Conservation (phyloP, 2,113 vertebrate species). For the Uropsilus gracilis region DNA sequence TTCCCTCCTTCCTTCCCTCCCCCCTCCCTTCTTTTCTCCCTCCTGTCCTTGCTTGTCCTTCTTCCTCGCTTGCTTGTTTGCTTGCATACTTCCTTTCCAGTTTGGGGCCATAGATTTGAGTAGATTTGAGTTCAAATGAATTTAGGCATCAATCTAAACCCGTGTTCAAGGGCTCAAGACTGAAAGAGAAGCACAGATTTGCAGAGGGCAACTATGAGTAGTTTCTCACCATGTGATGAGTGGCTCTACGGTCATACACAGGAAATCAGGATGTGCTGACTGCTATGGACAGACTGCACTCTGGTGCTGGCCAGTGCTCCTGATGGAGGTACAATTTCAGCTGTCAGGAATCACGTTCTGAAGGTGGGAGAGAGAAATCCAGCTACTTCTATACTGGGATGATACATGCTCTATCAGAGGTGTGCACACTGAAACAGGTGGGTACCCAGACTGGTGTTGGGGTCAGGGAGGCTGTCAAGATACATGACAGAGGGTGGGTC, state of each 20-base stretch:
- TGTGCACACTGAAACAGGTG: fast-evolving
- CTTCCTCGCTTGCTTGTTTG: too few relatives aligned
- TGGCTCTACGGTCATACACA: neutral
- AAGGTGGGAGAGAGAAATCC: neutral
- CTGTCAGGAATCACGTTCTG: neutral
- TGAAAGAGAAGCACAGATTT: neutral
- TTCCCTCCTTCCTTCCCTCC: neutral
- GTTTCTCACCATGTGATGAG: neutral
- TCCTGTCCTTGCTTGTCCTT: neutral
- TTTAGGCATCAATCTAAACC: neutral
- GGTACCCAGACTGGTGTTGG: too few relatives aligned
- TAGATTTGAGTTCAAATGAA: neutral
- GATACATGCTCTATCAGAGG: too few relatives aligned
- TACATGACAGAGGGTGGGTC: neutral
- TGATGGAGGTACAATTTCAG: neutral
- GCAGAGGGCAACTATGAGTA: neutral
- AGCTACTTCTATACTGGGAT: neutral
- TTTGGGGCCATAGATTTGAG: neutral
- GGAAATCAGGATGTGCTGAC: neutral
- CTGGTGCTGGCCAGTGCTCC: neutral
- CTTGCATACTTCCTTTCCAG: neutral
- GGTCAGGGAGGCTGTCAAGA: neutral
- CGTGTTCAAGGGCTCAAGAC: neutral
- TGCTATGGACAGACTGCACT: neutral
- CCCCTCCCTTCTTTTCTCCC: fast-evolving